Percentiles rank a stretch among this genome's conserved stretches.
phyloP scores from a whole-genome alignment of 2,888 invertebrate genomes.

The Microdon myrmicae region DNA sequence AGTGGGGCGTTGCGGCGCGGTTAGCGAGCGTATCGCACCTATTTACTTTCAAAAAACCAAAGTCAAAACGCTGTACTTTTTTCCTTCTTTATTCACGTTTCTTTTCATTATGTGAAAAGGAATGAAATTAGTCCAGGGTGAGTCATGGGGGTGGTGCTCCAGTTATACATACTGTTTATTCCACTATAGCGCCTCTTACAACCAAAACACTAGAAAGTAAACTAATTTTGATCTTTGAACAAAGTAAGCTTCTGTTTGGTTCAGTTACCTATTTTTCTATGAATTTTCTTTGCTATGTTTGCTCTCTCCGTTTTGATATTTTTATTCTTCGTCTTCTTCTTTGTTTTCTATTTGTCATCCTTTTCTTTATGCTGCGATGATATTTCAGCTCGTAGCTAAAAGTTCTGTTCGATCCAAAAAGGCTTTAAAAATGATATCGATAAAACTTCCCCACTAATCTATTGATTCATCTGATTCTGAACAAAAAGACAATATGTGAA shows the following conservation, averaged over 20 bases:
- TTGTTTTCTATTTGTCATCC: constrained; percentile 42
- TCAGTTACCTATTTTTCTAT: constrained; percentile 15
- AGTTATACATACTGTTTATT: constrained; percentile 12
- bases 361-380: constrained; percentile 3
- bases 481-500: too few relatives aligned
- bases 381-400: constrained; percentile 13
- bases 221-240: not conserved
- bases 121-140: constrained; percentile 19
- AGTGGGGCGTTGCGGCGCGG: too few relatives aligned
- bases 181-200: not conserved
- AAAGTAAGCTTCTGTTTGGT: constrained; percentile 35
- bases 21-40: too few relatives aligned
- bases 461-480: too few relatives aligned
- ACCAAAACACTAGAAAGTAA: too few relatives aligned
- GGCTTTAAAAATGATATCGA: too few relatives aligned
- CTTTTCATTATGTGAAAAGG: constrained; percentile 17
- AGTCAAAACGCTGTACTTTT: constrained; percentile 13
- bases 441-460: too few relatives aligned
- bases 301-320: too few relatives aligned
- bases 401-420: constrained; percentile 16
- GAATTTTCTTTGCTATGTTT: constrained; percentile 6
- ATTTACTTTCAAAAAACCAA: constrained; percentile 26
- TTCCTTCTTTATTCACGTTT: too few relatives aligned
- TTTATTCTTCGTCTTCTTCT: constrained; percentile 27
- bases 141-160: constrained; percentile 16